These are phyloP conservation scores for Crenichthys baileyi DNA, from an alignment of 2,797 vertebrate genomes.

Conservation along the genomic window DNA sequence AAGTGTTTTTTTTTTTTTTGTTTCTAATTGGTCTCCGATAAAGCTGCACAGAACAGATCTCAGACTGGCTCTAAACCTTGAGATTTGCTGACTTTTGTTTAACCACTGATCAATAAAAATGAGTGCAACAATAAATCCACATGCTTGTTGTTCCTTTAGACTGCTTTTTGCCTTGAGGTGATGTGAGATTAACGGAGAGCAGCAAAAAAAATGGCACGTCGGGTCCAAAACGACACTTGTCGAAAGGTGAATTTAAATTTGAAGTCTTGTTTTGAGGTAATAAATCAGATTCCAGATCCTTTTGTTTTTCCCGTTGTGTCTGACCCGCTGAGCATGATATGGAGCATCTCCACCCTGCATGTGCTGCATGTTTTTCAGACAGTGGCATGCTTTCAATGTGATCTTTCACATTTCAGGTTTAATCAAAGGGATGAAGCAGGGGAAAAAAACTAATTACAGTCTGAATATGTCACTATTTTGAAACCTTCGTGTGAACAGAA, in stretches of 20 bases:
- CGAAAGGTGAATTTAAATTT: neutral
- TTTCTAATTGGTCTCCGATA: slow-evolving; percentile 77
- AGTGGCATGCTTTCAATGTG: slow-evolving; percentile 13
- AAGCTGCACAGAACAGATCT: slow-evolving; percentile 83
- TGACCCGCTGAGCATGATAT: slow-evolving; percentile 54
- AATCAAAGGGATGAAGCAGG: neutral
- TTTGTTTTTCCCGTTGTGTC: slow-evolving; percentile 40
- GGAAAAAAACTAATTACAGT: neutral
- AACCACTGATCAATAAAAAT: slow-evolving; percentile 87
- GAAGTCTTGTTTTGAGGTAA: slow-evolving; percentile 3
- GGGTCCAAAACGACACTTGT: neutral
- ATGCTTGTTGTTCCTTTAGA: slow-evolving; percentile 49
- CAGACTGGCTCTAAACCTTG: slow-evolving; percentile 56
- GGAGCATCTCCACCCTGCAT: slow-evolving; percentile 52
- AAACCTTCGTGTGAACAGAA: slow-evolving; percentile 24
- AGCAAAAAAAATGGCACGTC: neutral
- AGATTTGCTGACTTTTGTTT: slow-evolving; percentile 76
- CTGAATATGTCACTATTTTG: slow-evolving; percentile 3
- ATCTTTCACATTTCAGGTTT: neutral
- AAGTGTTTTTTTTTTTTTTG: slow-evolving; percentile 68
- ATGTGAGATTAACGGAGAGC: neutral
- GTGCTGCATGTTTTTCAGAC: slow-evolving; percentile 41
- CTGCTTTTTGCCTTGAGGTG: slow-evolving; percentile 3
- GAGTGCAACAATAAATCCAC: slow-evolving; percentile 77
- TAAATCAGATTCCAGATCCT: slow-evolving; percentile 34